Conservation (phyloP, 2,888 invertebrate species). For the Tenthredo notha region DNA sequence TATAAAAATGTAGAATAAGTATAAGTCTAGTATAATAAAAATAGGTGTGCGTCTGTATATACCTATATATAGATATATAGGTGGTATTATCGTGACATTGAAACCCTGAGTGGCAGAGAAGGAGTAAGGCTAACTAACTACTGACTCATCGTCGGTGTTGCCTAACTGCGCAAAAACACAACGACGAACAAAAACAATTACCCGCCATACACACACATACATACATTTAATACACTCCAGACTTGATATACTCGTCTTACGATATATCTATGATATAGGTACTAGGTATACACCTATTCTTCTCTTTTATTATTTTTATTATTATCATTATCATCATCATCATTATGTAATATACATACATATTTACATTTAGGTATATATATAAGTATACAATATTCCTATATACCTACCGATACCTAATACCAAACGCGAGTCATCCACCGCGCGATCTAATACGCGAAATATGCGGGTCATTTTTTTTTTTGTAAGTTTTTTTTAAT, state of each 20-base stretch:
- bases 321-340: no score
- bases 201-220: background rate
- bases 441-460: no score
- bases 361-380: no score
- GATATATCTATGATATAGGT: background rate
- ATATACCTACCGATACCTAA: no score
- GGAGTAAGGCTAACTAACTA: background rate
- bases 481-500: no score
- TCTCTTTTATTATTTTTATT: no score
- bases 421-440: no score
- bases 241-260: background rate
- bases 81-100: constrained; percentile 7
- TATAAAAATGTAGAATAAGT: background rate
- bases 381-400: no score
- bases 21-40: background rate
- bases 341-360: no score
- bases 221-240: background rate
- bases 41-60: background rate
- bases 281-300: no score
- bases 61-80: background rate
- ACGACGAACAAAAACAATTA: background rate
- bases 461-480: background rate
- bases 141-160: constrained; percentile 32
- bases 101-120: background rate
- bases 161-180: constrained; percentile 35